Base-by-base conservation (phyloP, 2,888 invertebrate species). In the Trichacis sp. region DNA sequence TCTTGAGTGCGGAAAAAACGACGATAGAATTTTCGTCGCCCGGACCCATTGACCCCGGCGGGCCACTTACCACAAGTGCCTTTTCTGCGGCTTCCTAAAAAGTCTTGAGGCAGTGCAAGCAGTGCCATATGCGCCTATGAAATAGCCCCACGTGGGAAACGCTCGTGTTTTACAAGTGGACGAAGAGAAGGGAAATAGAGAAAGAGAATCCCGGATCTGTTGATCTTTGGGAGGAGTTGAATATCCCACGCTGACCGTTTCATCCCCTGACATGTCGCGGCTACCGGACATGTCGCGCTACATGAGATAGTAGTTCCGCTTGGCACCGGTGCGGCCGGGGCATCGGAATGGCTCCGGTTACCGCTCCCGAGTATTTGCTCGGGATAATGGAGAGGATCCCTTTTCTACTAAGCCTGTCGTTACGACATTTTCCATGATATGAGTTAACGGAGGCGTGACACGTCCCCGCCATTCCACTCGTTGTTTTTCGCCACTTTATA, bases 381-480 rank as follows among this genome's bases (percentile, higher is more conserved):
- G 42, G 67, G 59, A 67, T 63, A 67, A 67, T 67, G 67, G 67
- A 66, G 55, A 55, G 43, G 52, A 56, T 60, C 61, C 52, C 66
- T 57, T 62, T 53, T 58, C 58, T 61, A 50, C 57, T 36, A 33
- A 53, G 46, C 61, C 51, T 53, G 61, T 62, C 66, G 58, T 66
- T 66, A 55, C 55, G 56, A 50, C 64, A 20, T 55, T 59, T 55
- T 33, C 50, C 42, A 50, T 46, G 50, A 61, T 62, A 66, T 55
- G 47, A 51, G 45, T 61, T 66, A 61, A 66, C 58, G 12, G 51
- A 55, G 57, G 66, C 52, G 42, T 52, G 58, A 54, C 64, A 60
- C 43, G 24, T 40, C n/a, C 36, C 33, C 2, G 20, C 58, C n/a
- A 47, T 42, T 24, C 12, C 42, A 14, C 3, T 42, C n/a, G 8